These are phyloP conservation scores for Xyrauchen texanus DNA, from an alignment of 2,113 vertebrate species.

Conservation along the genomic window DNA sequence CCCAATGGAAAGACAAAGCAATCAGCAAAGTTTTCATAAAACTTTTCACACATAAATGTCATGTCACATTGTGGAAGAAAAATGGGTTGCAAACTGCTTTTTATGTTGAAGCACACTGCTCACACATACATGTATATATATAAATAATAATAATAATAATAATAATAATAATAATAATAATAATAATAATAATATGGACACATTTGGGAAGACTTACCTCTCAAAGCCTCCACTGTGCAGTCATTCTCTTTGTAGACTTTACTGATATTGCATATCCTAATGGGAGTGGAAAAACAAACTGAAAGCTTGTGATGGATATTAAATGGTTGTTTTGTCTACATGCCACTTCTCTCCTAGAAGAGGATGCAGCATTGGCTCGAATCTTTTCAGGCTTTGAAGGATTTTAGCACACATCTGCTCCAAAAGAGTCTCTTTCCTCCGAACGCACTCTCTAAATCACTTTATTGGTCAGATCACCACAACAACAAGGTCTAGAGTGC, in stretches of 20 bases:
- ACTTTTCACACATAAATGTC: not conserved
- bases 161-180: no score
- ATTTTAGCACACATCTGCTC: not conserved
- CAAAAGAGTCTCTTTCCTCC: not conserved
- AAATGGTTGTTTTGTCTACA: conserved; percentile 31
- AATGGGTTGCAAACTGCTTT: not conserved
- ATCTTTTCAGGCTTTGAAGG: not conserved
- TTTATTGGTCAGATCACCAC: not conserved
- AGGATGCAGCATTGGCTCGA: not conserved
- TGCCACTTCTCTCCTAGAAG: conserved; percentile 2
- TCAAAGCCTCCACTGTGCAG: conserved; percentile 85
- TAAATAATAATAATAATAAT: no score
- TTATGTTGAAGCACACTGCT: no score
- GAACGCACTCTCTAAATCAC: not conserved
- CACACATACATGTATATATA: not conserved
- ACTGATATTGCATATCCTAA: conserved; percentile 89
- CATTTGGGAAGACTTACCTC: conserved; percentile 73
- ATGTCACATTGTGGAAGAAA: no score
- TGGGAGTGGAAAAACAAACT: conserved; percentile 33
- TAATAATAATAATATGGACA: not conserved
- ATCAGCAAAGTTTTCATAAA: not conserved
- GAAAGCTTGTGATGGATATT: conserved; percentile 17
- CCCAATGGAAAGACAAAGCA: not conserved
- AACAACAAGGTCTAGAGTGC: not conserved
- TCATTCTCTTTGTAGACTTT: conserved; percentile 90